Conservation (phyloP, 2,888 invertebrate genomes). For the Caenorhabditis sulstoni region DNA sequence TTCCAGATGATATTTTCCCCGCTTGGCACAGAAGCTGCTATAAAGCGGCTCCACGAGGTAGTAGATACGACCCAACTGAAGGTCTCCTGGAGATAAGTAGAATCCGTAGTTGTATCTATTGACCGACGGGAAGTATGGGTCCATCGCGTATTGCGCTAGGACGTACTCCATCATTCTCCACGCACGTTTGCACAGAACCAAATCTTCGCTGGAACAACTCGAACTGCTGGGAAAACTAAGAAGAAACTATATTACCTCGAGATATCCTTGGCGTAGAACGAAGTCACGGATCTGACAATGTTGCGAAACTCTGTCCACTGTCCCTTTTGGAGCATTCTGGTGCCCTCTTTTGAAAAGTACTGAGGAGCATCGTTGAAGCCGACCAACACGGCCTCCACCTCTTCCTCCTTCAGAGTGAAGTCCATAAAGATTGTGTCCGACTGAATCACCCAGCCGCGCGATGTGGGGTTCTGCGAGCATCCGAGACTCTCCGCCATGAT, state of each 20-base stretch:
- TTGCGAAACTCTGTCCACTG: conserved; percentile 36
- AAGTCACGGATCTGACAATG: neutral
- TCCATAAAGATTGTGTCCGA: neutral
- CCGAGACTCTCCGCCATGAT: conserved; percentile 36
- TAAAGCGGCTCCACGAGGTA: conserved; percentile 25
- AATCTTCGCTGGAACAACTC: conserved; percentile 4
- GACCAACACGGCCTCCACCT: conserved; percentile 9
- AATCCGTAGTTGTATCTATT: conserved; percentile 28
- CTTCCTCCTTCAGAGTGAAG: neutral
- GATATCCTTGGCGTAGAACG: conserved; percentile 7
- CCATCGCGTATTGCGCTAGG: neutral
- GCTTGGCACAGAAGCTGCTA: neutral
- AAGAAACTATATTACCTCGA: neutral
- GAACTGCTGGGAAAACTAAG: neutral
- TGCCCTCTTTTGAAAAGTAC: conserved; percentile 14
- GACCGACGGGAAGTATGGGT: conserved; percentile 3
- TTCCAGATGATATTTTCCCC: neutral
- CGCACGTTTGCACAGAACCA: neutral
- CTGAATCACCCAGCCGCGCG: conserved; percentile 9
- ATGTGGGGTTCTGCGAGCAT: neutral
- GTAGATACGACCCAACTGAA: conserved; percentile 30
- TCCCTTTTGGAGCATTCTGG: neutral
- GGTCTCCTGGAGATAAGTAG: conserved; percentile 12
- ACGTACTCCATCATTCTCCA: conserved; percentile 30
- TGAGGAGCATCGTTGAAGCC: conserved; percentile 15